Conservation (phyloP, 1,140 invertebrate genomes). For the Lepidurus arcticus region DNA sequence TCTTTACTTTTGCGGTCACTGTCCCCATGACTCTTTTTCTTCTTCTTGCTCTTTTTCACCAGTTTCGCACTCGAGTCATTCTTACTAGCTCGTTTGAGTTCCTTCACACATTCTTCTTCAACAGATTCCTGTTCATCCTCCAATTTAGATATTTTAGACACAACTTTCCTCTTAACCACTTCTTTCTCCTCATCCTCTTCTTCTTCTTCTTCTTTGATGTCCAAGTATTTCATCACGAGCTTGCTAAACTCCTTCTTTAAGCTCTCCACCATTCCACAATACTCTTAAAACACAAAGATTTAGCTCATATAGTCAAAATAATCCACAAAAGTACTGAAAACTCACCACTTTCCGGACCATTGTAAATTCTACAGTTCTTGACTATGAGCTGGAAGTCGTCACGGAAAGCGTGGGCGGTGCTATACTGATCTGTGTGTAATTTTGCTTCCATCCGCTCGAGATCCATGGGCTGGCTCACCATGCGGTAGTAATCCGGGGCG, state of each 20-base stretch:
- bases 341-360: slow-evolving; percentile 83
- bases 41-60: slow-evolving; percentile 37
- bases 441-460: slow-evolving; percentile 80
- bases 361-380: slow-evolving; percentile 83
- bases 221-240: slow-evolving; percentile 70
- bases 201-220: slow-evolving; percentile 53
- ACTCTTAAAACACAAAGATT: slow-evolving; percentile 53
- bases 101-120: slow-evolving; percentile 37
- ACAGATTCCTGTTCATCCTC: slow-evolving; percentile 40
- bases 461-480: slow-evolving; percentile 69
- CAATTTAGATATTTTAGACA: neutral
- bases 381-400: slow-evolving; percentile 83
- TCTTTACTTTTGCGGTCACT: slow-evolving; percentile 42
- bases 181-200: slow-evolving; percentile 41
- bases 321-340: slow-evolving; percentile 29
- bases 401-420: slow-evolving; percentile 70
- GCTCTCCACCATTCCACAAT: slow-evolving; percentile 79
- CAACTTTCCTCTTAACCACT: neutral
- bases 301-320: slow-evolving; percentile 5
- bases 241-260: slow-evolving; percentile 70
- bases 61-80: slow-evolving; percentile 22
- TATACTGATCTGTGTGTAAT: slow-evolving; percentile 71
- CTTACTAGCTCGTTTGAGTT: slow-evolving; percentile 8
- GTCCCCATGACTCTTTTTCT: slow-evolving; percentile 46
- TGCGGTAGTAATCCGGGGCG: slow-evolving; percentile 74